Evolutionary conservation across 2,797 vertebrate species (phyloP).

Genomic region (Leptoclinus maculatus): DNA sequence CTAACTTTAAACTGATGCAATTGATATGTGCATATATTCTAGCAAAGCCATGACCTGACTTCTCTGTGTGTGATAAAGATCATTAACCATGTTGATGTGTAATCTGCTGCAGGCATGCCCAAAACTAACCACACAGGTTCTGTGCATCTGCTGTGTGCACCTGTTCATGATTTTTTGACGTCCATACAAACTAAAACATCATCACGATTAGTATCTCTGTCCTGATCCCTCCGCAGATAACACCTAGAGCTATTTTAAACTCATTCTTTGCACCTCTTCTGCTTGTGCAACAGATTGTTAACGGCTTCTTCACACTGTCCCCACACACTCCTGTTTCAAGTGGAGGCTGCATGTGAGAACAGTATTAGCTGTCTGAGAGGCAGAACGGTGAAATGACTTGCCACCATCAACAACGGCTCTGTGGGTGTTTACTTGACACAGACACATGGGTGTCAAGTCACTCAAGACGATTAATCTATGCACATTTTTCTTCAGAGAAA

Average conservation of each 20-base stretch:
- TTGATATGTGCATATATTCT: not conserved
- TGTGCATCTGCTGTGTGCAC: slow-evolving; percentile 6
- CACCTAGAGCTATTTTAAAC: slow-evolving; percentile 74
- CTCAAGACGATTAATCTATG: slow-evolving; percentile 46
- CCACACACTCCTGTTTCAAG: slow-evolving; percentile 71
- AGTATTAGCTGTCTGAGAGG: slow-evolving; percentile 65
- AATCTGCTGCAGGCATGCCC: not conserved
- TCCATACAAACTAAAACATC: not conserved
- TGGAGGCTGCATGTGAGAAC: slow-evolving; percentile 61
- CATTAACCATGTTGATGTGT: not conserved
- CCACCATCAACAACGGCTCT: slow-evolving; percentile 61
- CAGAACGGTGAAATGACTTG: slow-evolving; percentile 56
- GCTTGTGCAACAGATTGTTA: slow-evolving; percentile 75
- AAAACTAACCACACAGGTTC: not conserved
- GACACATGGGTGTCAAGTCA: slow-evolving; percentile 45
- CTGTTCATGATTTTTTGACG: not conserved
- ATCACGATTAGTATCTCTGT: slow-evolving; percentile 21
- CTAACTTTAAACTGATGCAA: not conserved
- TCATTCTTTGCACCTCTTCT: slow-evolving; percentile 66
- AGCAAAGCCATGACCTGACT: not conserved
- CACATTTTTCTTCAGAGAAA: slow-evolving; percentile 25
- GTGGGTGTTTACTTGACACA: slow-evolving; percentile 66
- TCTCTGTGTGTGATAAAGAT: not conserved
- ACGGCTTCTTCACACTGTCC: slow-evolving; percentile 74
- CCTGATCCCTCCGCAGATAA: slow-evolving; percentile 45